Base-by-base conservation (phyloP, 2,113 vertebrate species). In the Megaceryle maxima region DNA sequence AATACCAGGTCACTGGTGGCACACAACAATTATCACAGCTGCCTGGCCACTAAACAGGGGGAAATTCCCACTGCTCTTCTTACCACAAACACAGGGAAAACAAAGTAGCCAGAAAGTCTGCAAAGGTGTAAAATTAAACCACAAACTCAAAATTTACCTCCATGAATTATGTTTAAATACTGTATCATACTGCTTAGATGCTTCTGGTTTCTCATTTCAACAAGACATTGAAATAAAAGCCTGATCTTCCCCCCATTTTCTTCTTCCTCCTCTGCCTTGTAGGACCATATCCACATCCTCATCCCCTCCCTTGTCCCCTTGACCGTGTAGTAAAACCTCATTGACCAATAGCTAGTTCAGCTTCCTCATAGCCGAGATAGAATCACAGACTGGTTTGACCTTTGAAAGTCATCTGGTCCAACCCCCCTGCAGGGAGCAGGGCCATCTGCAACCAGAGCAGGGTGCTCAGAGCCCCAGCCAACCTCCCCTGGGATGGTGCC, bases 281-380 rank as follows among this genome's bases (percentile, higher is more conserved):
- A 35, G 18, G n/a, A 59, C 37, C 33, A 2, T 0, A 1, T 7
- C 4, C 1, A 0, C 1, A 15, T 59, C 62, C 57, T 41, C 28
- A n/a, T 33, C 57, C 18, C n/a, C 46, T 51, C 41, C 39, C 39
- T 53, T 46, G 26, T 21, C 16, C 25, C 20, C 6, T 5, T 2
- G 56, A 2, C 53, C 62, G 0, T 13, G 6, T 22, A 56, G 44
- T 29, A 74, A 70, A 91, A 67, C 5, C 1, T 1, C 5, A 0
- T 1, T 0, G 2, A 11, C 35, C 33, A 9, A 0, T 4, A 11
- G 39, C 0, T 3, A 13, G 39, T 17, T 59, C 56, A 29, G 12
- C 33, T 24, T 89, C 63, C 29, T 56, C 41, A 4, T 3, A n/a
- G 11, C 29, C 11, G 37, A 13, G 33, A 28, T 11, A 63, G 16